Conservation (phyloP, 2,113 vertebrate genomes). For the Thomomys bottae region DNA sequence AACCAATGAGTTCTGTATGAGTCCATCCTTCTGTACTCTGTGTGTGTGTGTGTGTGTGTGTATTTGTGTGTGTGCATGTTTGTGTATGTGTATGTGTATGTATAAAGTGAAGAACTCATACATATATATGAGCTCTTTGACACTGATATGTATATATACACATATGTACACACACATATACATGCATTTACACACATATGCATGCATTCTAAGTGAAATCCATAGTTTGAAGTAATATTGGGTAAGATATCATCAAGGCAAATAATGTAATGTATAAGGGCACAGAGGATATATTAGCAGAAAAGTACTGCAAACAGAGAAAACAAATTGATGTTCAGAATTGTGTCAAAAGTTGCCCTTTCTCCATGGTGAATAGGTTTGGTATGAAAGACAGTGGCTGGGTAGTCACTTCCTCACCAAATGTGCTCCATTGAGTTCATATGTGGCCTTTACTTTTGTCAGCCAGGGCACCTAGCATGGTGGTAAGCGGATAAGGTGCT, state of each 20-base stretch:
- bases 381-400: background rate
- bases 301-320: background rate
- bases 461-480: background rate
- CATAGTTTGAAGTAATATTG: background rate
- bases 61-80: background rate
- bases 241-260: background rate
- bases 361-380: background rate
- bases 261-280: background rate
- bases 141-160: too few relatives aligned
- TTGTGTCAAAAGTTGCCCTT: background rate
- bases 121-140: too few relatives aligned
- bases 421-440: background rate
- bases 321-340: background rate
- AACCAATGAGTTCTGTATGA: background rate
- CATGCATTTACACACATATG: background rate
- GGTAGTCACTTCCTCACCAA: background rate
- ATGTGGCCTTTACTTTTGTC: background rate
- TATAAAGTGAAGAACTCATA: too few relatives aligned
- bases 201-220: background rate
- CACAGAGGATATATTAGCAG: background rate
- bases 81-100: background rate
- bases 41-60: background rate
- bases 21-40: background rate
- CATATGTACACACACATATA: too few relatives aligned
- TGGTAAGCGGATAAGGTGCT: background rate